Conservation (phyloP, 2,113 vertebrate species). For the Pygoscelis adeliae region DNA sequence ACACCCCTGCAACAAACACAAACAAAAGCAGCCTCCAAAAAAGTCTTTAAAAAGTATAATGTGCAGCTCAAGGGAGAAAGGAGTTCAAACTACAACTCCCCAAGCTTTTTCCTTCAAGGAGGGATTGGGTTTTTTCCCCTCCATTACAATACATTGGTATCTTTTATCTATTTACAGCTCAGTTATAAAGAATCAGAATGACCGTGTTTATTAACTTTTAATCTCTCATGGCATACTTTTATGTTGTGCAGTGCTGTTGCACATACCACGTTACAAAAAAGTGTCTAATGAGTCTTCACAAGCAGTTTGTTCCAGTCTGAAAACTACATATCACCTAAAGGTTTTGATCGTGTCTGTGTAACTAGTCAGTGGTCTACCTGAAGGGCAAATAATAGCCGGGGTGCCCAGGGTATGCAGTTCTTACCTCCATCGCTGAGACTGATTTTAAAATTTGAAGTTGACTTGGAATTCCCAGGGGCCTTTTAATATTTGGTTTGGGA, state of each 20-base stretch:
- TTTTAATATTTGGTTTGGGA: neutral
- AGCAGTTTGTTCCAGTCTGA: neutral
- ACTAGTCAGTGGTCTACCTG: neutral
- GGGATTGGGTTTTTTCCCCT: fast-evolving
- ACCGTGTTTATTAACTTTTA: neutral
- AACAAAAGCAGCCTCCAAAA: conserved; percentile 28
- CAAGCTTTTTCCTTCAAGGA: neutral
- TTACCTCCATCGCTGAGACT: neutral
- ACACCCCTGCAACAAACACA: conserved; percentile 30
- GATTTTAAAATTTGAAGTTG: neutral
- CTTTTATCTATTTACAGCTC: conserved; percentile 2
- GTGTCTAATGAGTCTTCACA: neutral
- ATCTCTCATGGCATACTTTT: neutral
- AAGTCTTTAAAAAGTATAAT: neutral
- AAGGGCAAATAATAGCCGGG: neutral
- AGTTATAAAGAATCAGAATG: neutral
- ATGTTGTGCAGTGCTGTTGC: neutral
- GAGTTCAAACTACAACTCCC: conserved; percentile 1
- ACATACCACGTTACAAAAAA: neutral
- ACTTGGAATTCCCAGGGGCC: neutral
- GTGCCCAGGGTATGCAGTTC: neutral
- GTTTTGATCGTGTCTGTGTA: neutral
- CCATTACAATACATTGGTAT: neutral
- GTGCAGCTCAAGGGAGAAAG: neutral
- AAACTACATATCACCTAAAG: neutral